These are phyloP conservation scores for Drosophila nigrodunni DNA, from an alignment of 1,140 invertebrate genomes.

Conservation along the genomic window DNA sequence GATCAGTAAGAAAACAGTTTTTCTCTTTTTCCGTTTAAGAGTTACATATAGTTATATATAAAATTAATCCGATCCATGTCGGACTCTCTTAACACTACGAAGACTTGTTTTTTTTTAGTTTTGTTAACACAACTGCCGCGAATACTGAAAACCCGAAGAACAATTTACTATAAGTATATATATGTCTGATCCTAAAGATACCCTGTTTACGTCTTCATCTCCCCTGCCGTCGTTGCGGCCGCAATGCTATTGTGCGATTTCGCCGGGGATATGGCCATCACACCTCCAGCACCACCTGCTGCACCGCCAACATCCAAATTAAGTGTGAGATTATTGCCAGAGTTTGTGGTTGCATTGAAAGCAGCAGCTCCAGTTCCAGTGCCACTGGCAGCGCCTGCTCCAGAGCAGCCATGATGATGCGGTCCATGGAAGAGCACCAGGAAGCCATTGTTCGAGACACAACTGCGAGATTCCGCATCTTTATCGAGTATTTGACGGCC, in stretches of 20 bases:
- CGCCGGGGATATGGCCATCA: conserved; percentile 70
- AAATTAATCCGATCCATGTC: conserved; percentile 25
- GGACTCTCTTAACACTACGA: conserved; percentile 58
- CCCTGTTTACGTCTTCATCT: conserved; percentile 73
- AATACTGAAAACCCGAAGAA: conserved; percentile 69
- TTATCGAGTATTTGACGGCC: conserved; percentile 83
- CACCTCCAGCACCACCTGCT: conserved; percentile 16
- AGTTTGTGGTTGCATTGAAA: conserved; percentile 10
- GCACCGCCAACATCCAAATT: conserved; percentile 53
- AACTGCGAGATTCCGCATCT: conserved; percentile 79
- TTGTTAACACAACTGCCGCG: conserved; percentile 50
- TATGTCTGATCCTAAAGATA: conserved; percentile 13
- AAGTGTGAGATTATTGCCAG: conserved; percentile 74
- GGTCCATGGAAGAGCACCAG: conserved; percentile 75
- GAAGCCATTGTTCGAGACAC: conserved; percentile 75
- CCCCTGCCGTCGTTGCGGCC: conserved; percentile 20
- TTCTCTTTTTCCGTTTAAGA: conserved; percentile 26
- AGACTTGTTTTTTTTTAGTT: conserved; percentile 59
- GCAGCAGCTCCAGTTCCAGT: neutral
- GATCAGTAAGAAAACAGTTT: conserved; percentile 74
- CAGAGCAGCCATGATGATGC: conserved; percentile 63
- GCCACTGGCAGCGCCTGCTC: neutral
- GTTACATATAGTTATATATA: conserved; percentile 31
- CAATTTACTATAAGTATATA: conserved; percentile 24
- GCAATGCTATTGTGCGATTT: conserved; percentile 77